Conservation (phyloP, 2,888 invertebrate genomes). For the Ophioninae sp. region DNA sequence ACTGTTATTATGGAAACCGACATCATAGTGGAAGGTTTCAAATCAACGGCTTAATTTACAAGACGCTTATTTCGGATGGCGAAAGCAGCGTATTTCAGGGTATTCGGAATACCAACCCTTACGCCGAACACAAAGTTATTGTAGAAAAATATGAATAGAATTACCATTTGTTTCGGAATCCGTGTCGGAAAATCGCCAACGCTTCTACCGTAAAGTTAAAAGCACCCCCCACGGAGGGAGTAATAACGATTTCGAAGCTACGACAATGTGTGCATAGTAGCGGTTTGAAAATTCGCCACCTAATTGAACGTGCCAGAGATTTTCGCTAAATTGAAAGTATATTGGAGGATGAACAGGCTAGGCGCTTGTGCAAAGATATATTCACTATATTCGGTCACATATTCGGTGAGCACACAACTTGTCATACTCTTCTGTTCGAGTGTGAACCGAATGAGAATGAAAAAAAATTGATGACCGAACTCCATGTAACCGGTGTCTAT, state of each 20-base stretch:
- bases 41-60: slow-evolving; percentile 59
- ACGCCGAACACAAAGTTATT: slow-evolving; percentile 59
- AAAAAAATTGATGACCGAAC: not conserved
- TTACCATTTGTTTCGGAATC: slow-evolving; percentile 70
- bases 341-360: slow-evolving; percentile 5
- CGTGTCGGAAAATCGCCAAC: slow-evolving; percentile 43
- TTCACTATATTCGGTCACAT: slow-evolving; percentile 57
- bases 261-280: slow-evolving; percentile 29
- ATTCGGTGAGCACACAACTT: slow-evolving; percentile 63
- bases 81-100: slow-evolving; percentile 72
- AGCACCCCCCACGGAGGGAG: not conserved
- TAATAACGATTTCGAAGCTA: slow-evolving; percentile 2
- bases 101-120: slow-evolving; percentile 66
- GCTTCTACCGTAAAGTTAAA: slow-evolving; percentile 18
- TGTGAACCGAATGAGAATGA: slow-evolving; percentile 12
- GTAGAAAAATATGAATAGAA: slow-evolving; percentile 73
- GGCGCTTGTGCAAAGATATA: slow-evolving; percentile 55
- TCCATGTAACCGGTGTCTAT: slow-evolving; percentile 52
- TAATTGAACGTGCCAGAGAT: slow-evolving; percentile 29
- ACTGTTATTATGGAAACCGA: not conserved
- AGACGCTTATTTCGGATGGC: slow-evolving; percentile 63
- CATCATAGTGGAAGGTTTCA: too few relatives aligned
- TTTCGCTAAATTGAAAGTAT: not conserved
- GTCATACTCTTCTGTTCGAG: slow-evolving; percentile 19
- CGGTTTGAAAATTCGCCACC: slow-evolving; percentile 39